phyloP scores from a whole-genome alignment of 2,113 vertebrate species.

The Cinclus cinclus region DNA sequence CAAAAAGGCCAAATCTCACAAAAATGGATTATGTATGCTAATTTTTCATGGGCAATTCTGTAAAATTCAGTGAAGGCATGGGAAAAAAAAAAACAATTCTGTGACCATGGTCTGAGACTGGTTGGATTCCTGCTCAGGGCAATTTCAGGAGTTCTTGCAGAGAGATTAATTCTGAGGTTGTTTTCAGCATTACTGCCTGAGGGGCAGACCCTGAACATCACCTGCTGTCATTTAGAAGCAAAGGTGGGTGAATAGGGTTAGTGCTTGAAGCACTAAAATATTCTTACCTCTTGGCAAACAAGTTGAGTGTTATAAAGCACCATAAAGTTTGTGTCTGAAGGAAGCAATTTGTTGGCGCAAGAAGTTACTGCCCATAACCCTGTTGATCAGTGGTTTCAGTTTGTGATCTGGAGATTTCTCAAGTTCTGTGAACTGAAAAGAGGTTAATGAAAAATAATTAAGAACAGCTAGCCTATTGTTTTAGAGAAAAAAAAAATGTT shows the following conservation, averaged over 20 bases:
- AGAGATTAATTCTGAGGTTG: background rate
- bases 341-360: background rate
- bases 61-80: background rate
- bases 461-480: background rate
- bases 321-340: background rate
- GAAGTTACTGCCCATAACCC: background rate
- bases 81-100: background rate
- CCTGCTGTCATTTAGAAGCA: background rate
- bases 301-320: background rate
- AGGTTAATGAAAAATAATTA: background rate
- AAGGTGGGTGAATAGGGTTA: accelerated
- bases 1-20: background rate
- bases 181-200: accelerated
- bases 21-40: background rate
- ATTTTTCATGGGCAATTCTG: background rate
- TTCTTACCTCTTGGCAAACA: background rate
- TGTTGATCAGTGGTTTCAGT: background rate
- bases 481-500: background rate
- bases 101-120: background rate
- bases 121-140: background rate
- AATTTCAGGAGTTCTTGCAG: background rate
- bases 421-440: background rate
- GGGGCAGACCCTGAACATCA: background rate
- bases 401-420: slow-evolving; percentile 16
- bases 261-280: background rate